A percentile compares a stretch with the other conserved stretches of the same genome.
Evolutionary conservation across 2,888 invertebrate genomes (phyloP).

Genomic region (Entomobrya proxima): DNA sequence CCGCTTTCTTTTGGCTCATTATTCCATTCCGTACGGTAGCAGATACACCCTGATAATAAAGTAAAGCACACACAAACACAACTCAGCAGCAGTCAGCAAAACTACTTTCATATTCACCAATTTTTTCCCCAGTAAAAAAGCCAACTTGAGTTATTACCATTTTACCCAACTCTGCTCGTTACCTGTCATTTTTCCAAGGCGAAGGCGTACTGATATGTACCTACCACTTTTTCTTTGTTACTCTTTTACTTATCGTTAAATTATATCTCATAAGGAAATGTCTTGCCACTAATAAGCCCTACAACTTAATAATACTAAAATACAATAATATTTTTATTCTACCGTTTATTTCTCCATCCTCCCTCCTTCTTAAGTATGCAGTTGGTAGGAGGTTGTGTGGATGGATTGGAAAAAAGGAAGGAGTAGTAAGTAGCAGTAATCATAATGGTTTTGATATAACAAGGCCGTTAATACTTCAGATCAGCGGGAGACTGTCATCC

Average conservation of each 20-base stretch:
- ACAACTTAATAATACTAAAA: constrained; percentile 54
- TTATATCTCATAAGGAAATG: not conserved
- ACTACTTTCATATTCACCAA: constrained; percentile 57
- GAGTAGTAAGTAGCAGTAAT: constrained; percentile 45
- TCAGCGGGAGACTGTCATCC: constrained; percentile 63
- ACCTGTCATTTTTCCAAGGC: constrained; percentile 30
- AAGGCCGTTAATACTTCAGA: constrained; percentile 62
- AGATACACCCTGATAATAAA: constrained; percentile 17
- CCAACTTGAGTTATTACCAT: constrained; percentile 49
- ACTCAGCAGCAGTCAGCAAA: not conserved
- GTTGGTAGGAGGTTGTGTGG: not conserved
- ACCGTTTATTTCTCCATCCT: not conserved
- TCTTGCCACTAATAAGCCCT: constrained; percentile 45
- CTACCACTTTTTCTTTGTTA: constrained; percentile 48
- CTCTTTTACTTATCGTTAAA: not conserved
- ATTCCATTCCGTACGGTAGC: not conserved
- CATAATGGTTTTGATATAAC: constrained; percentile 63
- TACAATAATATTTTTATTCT: constrained; percentile 32
- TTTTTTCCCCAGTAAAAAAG: not conserved
- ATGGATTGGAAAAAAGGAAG: not conserved
- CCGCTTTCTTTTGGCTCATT: no score
- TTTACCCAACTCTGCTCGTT: constrained; percentile 18
- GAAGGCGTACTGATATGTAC: not conserved
- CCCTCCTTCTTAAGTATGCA: not conserved
- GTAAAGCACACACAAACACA: constrained; percentile 26